phyloP scores from a whole-genome alignment of 1,140 invertebrate genomes.

The Vanessa atalanta region DNA sequence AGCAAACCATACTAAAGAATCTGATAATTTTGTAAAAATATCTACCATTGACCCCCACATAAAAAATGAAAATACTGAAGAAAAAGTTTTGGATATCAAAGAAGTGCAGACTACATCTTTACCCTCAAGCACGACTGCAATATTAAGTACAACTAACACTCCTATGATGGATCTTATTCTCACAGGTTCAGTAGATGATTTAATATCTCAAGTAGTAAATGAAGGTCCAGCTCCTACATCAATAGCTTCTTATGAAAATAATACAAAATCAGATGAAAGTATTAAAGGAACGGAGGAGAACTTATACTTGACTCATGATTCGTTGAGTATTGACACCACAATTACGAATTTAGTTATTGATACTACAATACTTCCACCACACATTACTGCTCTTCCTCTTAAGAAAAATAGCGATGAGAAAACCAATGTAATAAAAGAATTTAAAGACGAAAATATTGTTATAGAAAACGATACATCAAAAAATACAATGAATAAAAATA shows the following conservation, averaged over 20 bases:
- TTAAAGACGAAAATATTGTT: neutral
- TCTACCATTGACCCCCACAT: conserved; percentile 64
- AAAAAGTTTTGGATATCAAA: conserved; percentile 11
- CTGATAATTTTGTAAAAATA: conserved; percentile 69
- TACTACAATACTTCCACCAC: neutral
- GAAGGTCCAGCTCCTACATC: conserved; percentile 36
- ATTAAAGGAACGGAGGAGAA: conserved; percentile 4
- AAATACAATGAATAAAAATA: neutral
- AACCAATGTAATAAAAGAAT: neutral
- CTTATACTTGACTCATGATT: conserved; percentile 12
- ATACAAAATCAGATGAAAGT: conserved; percentile 13
- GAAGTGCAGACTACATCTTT: conserved; percentile 11
- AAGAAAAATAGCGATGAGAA: neutral
- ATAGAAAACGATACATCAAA: neutral
- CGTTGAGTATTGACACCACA: conserved; percentile 12
- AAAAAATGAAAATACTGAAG: conserved; percentile 28
- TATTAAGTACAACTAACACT: conserved; percentile 34
- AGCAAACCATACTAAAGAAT: conserved; percentile 37
- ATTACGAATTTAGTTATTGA: neutral
- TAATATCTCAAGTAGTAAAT: conserved; percentile 69
- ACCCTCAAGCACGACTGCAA: conserved; percentile 30
- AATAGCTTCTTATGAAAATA: conserved; percentile 25
- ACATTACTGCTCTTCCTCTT: neutral
- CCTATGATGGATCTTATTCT: conserved; percentile 64
- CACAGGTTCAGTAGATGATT: conserved; percentile 72